Percentiles rank a stretch among this genome's conserved stretches.
These are phyloP conservation scores for Labroides dimidiatus DNA, from an alignment of 2,797 vertebrate species.

Conservation along the genomic window DNA sequence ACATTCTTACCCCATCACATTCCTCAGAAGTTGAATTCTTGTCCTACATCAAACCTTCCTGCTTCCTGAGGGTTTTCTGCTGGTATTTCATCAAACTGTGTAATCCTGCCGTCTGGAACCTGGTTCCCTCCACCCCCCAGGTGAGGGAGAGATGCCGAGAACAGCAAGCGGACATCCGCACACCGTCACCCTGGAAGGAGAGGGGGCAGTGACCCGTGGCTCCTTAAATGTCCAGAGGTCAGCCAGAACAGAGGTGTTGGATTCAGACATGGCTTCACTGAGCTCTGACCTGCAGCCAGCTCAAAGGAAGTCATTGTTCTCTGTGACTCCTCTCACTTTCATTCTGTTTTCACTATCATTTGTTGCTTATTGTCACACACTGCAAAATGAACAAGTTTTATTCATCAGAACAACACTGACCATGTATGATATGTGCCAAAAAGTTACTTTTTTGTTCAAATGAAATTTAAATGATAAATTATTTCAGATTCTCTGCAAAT, in stretches of 20 bases:
- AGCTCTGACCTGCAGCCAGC: constrained; percentile 39
- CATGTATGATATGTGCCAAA: too few relatives aligned
- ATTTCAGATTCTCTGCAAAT: too few relatives aligned
- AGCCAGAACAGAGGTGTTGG: constrained; percentile 68
- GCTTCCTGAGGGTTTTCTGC: constrained; percentile 22
- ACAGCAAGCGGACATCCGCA: constrained; percentile 50
- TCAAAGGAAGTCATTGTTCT: constrained; percentile 56
- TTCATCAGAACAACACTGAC: background rate
- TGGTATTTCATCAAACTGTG: constrained; percentile 35
- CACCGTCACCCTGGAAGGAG: constrained; percentile 28
- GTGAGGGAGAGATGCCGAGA: constrained; percentile 35
- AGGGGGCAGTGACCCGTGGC: constrained; percentile 54
- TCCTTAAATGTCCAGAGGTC: constrained; percentile 59
- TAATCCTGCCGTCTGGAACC: constrained; percentile 41
- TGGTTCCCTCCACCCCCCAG: constrained; percentile 20
- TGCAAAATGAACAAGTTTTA: too few relatives aligned
- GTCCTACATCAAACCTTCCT: background rate
- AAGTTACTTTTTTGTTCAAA: too few relatives aligned
- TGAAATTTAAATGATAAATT: too few relatives aligned
- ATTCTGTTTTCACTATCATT: constrained; percentile 43
- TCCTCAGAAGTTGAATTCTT: background rate
- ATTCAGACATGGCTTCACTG: constrained; percentile 47
- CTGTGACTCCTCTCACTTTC: constrained; percentile 2
- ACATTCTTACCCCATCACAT: background rate
- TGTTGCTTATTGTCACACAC: background rate